Evolutionary conservation across 2,113 vertebrate species (phyloP).

Genomic region (Fulmarus glacialis): DNA sequence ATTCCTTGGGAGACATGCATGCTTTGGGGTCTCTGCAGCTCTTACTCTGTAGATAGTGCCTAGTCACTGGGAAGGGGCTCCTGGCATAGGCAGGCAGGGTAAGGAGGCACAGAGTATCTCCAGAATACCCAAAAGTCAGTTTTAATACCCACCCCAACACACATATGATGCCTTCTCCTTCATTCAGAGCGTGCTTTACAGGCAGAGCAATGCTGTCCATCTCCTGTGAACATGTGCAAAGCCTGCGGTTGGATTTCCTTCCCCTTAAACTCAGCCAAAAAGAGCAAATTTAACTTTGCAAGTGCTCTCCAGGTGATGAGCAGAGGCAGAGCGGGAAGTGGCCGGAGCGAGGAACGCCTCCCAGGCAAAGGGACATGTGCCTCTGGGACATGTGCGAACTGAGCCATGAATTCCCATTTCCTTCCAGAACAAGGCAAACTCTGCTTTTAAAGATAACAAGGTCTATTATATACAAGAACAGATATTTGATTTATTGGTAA

Average conservation of each 20-base stretch:
- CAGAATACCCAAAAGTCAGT: neutral
- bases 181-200: neutral
- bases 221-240: neutral
- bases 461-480: neutral
- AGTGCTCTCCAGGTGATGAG: neutral
- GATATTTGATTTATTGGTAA: neutral
- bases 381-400: neutral
- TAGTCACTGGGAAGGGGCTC: neutral
- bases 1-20: neutral
- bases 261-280: neutral
- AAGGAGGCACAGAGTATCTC: neutral
- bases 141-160: neutral
- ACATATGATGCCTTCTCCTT: neutral
- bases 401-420: neutral
- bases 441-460: neutral
- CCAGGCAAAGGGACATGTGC: neutral
- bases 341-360: neutral
- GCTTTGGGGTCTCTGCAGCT: neutral
- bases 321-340: neutral
- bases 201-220: neutral
- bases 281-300: neutral
- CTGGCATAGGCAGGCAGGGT: neutral
- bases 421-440: neutral
- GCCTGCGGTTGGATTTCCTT: neutral
- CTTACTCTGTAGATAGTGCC: neutral